A percentile compares a stretch with the other conserved stretches of the same genome.
Evolutionary conservation across 2,797 vertebrate genomes (phyloP).

Genomic region (Pangasius larnaudii): DNA sequence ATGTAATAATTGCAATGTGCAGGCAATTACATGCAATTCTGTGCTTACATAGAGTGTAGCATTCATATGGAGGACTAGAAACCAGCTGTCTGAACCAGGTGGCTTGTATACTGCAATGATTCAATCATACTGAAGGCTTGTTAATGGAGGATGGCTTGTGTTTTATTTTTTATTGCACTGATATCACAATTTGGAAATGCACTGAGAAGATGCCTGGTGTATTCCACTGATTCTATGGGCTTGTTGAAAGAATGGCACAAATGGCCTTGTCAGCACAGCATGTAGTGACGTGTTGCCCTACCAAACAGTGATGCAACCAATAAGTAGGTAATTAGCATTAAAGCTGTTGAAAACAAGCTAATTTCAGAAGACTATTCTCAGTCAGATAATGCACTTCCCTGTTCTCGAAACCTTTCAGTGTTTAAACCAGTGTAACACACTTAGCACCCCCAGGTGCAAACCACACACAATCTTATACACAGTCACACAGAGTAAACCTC

Average conservation of each 20-base stretch:
- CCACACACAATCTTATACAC: conserved; percentile 28
- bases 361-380: not conserved
- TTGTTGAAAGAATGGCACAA: not conserved
- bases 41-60: not conserved
- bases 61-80: not conserved
- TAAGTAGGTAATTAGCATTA: conserved; percentile 28
- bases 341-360: conserved; percentile 18
- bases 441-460: conserved; percentile 49
- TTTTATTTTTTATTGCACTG: not conserved
- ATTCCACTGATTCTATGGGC: conserved; percentile 12
- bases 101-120: conserved; percentile 20
- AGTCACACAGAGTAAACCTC: conserved; percentile 35
- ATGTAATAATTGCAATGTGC: not conserved
- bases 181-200: conserved; percentile 1
- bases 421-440: not conserved
- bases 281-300: conserved; percentile 1
- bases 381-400: conserved; percentile 16
- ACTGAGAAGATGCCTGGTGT: not conserved
- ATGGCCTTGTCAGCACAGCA: conserved; percentile 25
- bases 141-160: not conserved
- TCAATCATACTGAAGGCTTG: conserved; percentile 6
- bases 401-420: conserved; percentile 17
- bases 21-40: not conserved
- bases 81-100: conserved; percentile 29
- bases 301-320: not conserved